These are phyloP conservation scores for Nicator chloris DNA, from an alignment of 2,113 vertebrate species.

Conservation along the genomic window DNA sequence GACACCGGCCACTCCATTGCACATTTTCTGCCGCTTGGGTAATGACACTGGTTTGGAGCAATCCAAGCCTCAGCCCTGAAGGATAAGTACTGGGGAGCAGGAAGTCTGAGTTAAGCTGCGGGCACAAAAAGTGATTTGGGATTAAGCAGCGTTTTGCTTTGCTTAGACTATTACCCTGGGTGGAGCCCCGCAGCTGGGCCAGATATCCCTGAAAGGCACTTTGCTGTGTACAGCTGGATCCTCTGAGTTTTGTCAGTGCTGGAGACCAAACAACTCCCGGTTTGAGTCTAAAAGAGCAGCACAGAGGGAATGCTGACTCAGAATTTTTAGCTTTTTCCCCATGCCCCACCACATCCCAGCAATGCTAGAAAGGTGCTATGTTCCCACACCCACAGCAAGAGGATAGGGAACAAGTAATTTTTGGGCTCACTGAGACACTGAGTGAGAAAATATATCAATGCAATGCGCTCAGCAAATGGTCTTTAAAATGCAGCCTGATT, in stretches of 20 bases:
- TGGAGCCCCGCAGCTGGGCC: conserved; percentile 26
- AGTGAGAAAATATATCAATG: background rate
- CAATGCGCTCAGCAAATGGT: background rate
- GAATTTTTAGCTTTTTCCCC: background rate
- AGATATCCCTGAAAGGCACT: conserved; percentile 28
- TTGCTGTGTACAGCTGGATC: background rate
- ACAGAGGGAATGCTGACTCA: background rate
- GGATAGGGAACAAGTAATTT: background rate
- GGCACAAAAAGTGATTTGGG: conserved; percentile 3
- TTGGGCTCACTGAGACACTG: background rate
- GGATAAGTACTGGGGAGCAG: background rate
- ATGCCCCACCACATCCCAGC: background rate
- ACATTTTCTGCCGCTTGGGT: background rate
- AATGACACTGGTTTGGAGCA: background rate
- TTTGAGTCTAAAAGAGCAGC: background rate
- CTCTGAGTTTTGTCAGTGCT: background rate
- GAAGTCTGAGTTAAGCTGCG: background rate
- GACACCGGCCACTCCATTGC: fast-evolving
- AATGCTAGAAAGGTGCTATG: background rate
- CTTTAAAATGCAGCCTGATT: background rate
- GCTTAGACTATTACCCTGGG: conserved; percentile 25
- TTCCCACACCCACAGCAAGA: background rate
- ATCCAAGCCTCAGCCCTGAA: background rate
- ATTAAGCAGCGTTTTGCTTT: background rate
- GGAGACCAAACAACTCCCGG: background rate